A percentile compares a stretch with the other conserved stretches of the same genome.
These are phyloP conservation scores for Eulithis prunata DNA, from an alignment of 2,888 invertebrate genomes.

Conservation along the genomic window DNA sequence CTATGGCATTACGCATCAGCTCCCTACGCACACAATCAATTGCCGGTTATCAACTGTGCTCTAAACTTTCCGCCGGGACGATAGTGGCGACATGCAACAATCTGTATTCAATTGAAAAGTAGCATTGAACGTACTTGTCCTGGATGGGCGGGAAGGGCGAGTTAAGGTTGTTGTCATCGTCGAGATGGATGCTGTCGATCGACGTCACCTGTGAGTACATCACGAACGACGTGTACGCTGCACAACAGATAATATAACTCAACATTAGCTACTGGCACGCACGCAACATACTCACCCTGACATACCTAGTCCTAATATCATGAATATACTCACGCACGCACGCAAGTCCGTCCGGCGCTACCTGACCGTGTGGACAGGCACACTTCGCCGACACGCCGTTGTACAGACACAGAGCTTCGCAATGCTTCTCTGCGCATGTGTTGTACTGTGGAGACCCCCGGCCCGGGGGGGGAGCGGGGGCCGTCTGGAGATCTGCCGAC, in stretches of 20 bases:
- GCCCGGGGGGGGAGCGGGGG: slow-evolving; percentile 44
- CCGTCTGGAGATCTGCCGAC: slow-evolving; percentile 45
- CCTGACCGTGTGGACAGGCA: slow-evolving; percentile 92
- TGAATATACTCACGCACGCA: slow-evolving; percentile 83
- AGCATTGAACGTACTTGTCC: slow-evolving; percentile 71
- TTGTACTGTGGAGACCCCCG: slow-evolving; percentile 66
- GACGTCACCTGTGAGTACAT: slow-evolving; percentile 92
- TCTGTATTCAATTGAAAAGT: background rate
- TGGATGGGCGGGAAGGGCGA: slow-evolving; percentile 90
- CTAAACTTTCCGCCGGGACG: too few relatives aligned
- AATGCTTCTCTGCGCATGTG: slow-evolving; percentile 73
- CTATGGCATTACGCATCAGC: slow-evolving; percentile 93
- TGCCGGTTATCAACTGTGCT: too few relatives aligned
- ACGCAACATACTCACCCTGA: slow-evolving; percentile 78
- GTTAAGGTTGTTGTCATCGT: slow-evolving; percentile 89
- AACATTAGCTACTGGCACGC: slow-evolving; percentile 64
- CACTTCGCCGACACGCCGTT: slow-evolving; percentile 88
- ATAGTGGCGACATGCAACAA: background rate
- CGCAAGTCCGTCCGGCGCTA: slow-evolving; percentile 85
- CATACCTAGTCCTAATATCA: too few relatives aligned
- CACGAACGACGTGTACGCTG: slow-evolving; percentile 91
- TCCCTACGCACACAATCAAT: slow-evolving; percentile 64
- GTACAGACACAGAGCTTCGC: slow-evolving; percentile 91
- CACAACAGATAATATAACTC: slow-evolving; percentile 2
- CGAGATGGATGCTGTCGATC: slow-evolving; percentile 92